Base-by-base conservation (phyloP, 2,113 vertebrate species). In the Clarias gariepinus region DNA sequence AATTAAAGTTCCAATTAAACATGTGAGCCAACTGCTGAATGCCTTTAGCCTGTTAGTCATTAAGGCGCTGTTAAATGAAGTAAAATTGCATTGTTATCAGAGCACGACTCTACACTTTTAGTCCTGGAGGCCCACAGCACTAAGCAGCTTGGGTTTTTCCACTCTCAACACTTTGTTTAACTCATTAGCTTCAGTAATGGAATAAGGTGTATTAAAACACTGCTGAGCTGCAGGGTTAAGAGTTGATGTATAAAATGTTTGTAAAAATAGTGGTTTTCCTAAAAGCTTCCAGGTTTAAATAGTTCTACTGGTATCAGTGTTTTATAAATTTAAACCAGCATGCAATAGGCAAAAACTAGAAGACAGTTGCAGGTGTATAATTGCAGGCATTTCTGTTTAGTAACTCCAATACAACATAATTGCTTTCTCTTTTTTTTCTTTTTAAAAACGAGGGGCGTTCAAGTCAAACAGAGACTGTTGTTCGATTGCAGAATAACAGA, bases 141-240 rank as follows among this genome's bases (percentile, higher is more conserved):
- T 55, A 23, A 63, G 73, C 47, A 66, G 23, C 47, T 66, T 47
- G 3, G 4, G 47, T 23, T 73, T 84, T 66, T 73, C 25, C 30
- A 47, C 83, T 77, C 58, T 55, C 21, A 53, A 55, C 30, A 68
- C 84, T 80, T 85, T 3, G 60, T 79, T 80, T 21, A 79, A 57
- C 84, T 86, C 84, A 53, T 80, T 86, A 69, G 52, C 61, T 80
- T 80, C 60, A 41, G 64, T 69, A 86, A 80, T 86, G 63, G n/a
- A 80, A 68, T 69, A 19, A 57, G 52, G 76, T 53, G 74, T 69
- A 68, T 86, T 86, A 80, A 58, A 63, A 78, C 25, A 58, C 19
- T 81, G 57, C 57, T 61, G 63, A 57, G 76, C 61, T 80, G 61
- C 61, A 66, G 41, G 77, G 30, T 58, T 55, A 28, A 63, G 10